Evolutionary conservation across 2,113 vertebrate species (phyloP), one percentile per base, ranked within the genome.

Genomic region (Ivindomyrus marchei): DNA sequence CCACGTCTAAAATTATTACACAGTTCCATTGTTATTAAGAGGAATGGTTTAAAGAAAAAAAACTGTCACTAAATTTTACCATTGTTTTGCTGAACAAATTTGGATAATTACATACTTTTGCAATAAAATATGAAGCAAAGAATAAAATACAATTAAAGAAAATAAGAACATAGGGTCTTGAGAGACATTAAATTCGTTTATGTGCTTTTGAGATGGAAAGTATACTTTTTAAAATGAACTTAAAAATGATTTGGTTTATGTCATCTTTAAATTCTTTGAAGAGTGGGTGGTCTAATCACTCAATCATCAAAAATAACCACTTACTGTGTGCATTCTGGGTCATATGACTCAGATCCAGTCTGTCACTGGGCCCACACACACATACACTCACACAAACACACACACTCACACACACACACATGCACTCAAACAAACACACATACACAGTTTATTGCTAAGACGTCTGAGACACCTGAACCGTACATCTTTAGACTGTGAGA

Each of bases 61-160:
- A 47, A 8, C 42, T 84, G 80, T 77, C 31, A 39, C 31, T 7
- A 31, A 50, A 88, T 83, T 83, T 90, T n/a, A 83, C 17, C 11
- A 36, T 83, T 1, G 24, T 42, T 53, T 87, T 42, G 70, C 47
- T 85, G 27, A 53, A 91, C 46, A 91, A 92, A 93, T 88, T 88
- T 92, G 92, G 92, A 85, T 84, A 85, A 92, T 90, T 92, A 89
- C 66, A 91, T 58, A 85, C 88, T n/a, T 83, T 19, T 86, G 74
- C 62, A 90, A 92, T 86, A 46, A 21, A 56, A 31, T 87, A 17
- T 31, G 8, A 36, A 89, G 49, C 36, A 31, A 87, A 27, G 50
- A n/a, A 88, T 19, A 58, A 90, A 91, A 90, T 88, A 89, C 1
- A 70, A 11, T 21, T 88, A 47, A 88, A 77, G 27, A 11, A 83